Evolutionary conservation across 1,140 invertebrate genomes (phyloP).

Genomic region (Drosophila sechellia): DNA sequence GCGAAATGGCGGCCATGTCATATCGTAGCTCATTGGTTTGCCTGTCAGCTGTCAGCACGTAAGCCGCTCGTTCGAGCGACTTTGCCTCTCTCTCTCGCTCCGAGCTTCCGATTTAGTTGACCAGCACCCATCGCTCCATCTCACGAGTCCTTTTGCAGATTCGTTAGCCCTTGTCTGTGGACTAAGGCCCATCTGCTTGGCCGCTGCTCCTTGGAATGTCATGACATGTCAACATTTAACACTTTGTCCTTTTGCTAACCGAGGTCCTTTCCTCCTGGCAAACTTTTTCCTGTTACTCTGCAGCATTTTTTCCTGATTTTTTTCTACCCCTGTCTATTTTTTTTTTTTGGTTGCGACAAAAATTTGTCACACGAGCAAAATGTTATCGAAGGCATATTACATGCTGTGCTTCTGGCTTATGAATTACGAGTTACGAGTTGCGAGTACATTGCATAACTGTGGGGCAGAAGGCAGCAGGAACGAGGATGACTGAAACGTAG

Average conservation of each 20-base stretch:
- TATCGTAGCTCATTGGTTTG: conserved; percentile 78
- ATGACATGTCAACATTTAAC: conserved; percentile 83
- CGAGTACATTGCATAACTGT: conserved; percentile 33
- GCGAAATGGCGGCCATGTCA: conserved; percentile 57
- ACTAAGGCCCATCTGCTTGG: conserved; percentile 46
- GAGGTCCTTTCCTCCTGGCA: conserved; percentile 32
- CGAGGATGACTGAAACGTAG: neutral
- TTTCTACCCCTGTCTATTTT: neutral
- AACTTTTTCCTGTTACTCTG: conserved; percentile 62
- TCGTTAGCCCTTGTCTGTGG: conserved; percentile 15
- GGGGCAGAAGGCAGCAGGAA: neutral
- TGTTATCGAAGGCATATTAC: conserved; percentile 79
- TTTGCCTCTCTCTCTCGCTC: conserved; percentile 11
- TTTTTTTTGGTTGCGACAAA: conserved; percentile 48
- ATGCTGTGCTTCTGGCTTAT: conserved; percentile 28
- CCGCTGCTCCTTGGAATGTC: conserved; percentile 69
- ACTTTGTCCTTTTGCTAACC: conserved; percentile 55
- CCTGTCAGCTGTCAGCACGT: conserved; percentile 80
- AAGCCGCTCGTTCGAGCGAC: conserved; percentile 68
- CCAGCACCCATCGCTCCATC: conserved; percentile 42
- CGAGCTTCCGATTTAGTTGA: conserved; percentile 29
- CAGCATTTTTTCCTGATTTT: conserved; percentile 5
- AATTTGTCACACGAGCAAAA: conserved; percentile 78
- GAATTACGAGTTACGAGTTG: conserved; percentile 58
- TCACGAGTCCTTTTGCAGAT: conserved; percentile 16